phyloP scores from a whole-genome alignment of 1,140 invertebrate genomes.

The Plectrocnemia conspersa region DNA sequence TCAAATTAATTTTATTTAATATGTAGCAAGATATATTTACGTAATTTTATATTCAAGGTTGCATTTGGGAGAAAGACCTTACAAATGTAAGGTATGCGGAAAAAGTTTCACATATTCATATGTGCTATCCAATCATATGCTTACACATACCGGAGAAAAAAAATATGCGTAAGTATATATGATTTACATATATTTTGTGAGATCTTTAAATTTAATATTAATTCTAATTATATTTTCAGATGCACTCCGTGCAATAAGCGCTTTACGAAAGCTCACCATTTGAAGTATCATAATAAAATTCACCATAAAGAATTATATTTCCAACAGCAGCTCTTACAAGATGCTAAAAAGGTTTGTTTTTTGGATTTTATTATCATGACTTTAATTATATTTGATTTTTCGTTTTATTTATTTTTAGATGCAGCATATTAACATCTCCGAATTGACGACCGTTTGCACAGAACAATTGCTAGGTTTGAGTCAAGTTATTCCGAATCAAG shows the following conservation, averaged over 20 bases:
- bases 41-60: constrained; percentile 39
- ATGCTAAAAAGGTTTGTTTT: constrained; percentile 40
- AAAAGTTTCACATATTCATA: constrained; percentile 70
- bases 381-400: constrained; percentile 7
- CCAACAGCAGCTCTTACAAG: constrained; percentile 45
- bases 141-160: constrained; percentile 75
- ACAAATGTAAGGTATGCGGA: constrained; percentile 64
- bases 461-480: constrained; percentile 27
- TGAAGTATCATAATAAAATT: constrained; percentile 52
- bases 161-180: constrained; percentile 44
- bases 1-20: no score
- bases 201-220: constrained; percentile 2
- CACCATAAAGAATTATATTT: constrained; percentile 50
- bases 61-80: constrained; percentile 62
- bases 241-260: constrained; percentile 49
- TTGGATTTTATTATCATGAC: constrained; percentile 8
- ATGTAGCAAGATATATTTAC: no score
- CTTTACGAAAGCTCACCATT: constrained; percentile 50
- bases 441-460: constrained; percentile 26
- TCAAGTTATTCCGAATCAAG: constrained; percentile 6
- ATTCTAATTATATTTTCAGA: constrained; percentile 34
- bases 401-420: constrained; percentile 19
- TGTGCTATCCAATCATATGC: constrained; percentile 66
- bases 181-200: no score
- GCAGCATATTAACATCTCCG: constrained; percentile 24